These are phyloP conservation scores for Rotaria magnacalcarata DNA, from an alignment of 2,888 invertebrate species.

Conservation along the genomic window DNA sequence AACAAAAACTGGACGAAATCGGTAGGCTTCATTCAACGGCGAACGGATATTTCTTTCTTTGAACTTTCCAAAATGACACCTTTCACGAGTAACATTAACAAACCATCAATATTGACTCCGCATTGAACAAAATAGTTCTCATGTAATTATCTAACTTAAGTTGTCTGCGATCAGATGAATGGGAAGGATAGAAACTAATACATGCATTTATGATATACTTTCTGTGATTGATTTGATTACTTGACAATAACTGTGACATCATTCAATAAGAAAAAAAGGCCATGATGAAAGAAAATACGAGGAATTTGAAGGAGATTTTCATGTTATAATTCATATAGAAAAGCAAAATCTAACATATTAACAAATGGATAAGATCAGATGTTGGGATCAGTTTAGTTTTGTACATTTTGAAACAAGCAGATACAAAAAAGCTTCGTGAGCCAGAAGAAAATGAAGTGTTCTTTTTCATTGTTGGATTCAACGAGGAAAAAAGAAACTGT, in stretches of 20 bases:
- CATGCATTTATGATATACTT: background rate
- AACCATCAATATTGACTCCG: too few relatives aligned
- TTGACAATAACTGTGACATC: too few relatives aligned
- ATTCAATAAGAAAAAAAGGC: background rate
- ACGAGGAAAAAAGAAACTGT: background rate
- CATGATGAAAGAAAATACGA: background rate
- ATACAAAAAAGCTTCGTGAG: background rate
- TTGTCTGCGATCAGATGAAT: background rate
- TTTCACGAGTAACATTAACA: background rate
- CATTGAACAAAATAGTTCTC: background rate
- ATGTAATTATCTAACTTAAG: background rate
- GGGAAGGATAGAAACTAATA: background rate
- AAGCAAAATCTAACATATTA: background rate
- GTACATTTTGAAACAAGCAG: background rate
- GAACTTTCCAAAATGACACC: background rate
- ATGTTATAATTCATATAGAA: background rate
- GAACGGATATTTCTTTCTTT: background rate
- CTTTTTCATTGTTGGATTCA: background rate
- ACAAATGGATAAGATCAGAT: constrained; percentile 9
- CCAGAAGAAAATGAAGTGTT: background rate
- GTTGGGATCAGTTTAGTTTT: background rate
- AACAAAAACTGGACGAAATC: background rate
- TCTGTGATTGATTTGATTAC: background rate
- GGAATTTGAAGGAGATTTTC: background rate
- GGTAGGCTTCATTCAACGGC: background rate